Evolutionary conservation across 2,113 vertebrate species (phyloP).

Genomic region (Pterocles gutturalis): DNA sequence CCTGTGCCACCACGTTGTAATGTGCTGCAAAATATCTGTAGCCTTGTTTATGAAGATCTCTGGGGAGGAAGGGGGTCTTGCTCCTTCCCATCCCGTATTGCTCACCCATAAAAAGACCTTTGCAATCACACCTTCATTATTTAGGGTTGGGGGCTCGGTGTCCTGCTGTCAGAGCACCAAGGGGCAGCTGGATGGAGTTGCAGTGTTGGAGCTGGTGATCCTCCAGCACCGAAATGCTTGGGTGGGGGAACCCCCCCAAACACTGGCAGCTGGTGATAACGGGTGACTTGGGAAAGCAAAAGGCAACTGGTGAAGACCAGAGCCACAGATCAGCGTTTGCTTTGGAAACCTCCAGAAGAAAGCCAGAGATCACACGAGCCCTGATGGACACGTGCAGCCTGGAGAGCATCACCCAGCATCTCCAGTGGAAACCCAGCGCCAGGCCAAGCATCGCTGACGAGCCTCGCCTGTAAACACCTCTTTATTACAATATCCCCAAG

Average conservation of each 20-base stretch:
- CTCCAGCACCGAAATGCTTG: not conserved
- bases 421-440: not conserved
- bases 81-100: not conserved
- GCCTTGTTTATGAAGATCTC: not conserved
- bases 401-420: not conserved
- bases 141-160: not conserved
- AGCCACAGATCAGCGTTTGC: not conserved
- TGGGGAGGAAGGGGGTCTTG: not conserved
- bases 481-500: not conserved
- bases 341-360: not conserved
- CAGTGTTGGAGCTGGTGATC: not conserved
- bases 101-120: not conserved
- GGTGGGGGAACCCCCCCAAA: not conserved
- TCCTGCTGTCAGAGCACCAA: not conserved
- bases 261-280: accelerated
- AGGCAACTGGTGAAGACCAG: not conserved
- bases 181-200: not conserved
- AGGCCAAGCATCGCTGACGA: not conserved
- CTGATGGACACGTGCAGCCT: not conserved
- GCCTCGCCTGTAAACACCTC: not conserved
- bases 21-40: not conserved
- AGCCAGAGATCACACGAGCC: not conserved
- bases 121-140: not conserved
- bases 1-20: accelerated
- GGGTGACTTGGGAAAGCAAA: not conserved